phyloP scores from a whole-genome alignment of 2,888 invertebrate species.

The Resseliella maxima region DNA sequence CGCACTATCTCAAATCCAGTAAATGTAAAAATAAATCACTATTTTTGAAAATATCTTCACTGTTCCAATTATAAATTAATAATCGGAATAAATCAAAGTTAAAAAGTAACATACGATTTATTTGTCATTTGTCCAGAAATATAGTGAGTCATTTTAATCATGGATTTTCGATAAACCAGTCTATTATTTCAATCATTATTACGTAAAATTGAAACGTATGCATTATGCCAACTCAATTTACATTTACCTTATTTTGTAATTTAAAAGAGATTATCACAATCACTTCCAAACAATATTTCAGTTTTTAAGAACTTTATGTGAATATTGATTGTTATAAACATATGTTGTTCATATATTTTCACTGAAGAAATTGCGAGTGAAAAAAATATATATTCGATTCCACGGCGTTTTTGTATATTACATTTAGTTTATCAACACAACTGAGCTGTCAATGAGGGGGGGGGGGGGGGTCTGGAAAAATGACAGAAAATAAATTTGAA shows the following conservation, averaged over 20 bases:
- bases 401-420: background rate
- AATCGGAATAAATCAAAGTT: no score
- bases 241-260: background rate
- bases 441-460: background rate
- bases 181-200: background rate
- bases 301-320: no score
- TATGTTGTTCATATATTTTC: no score
- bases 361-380: background rate
- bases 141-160: background rate
- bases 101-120: no score
- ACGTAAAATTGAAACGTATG: constrained; percentile 38
- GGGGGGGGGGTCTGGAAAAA: no score
- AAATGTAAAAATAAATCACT: no score
- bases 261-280: background rate
- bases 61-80: no score
- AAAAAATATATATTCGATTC: background rate
- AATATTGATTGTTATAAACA: no score
- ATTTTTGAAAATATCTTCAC: no score
- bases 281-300: no score
- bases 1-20: no score
- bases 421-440: constrained; percentile 18
- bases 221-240: background rate
- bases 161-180: background rate
- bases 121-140: no score
- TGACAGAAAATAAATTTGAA: background rate